These are phyloP conservation scores for Epizoanthus scotinus DNA, from an alignment of 92 coral and sea anemone genomes.

Conservation along the genomic window DNA sequence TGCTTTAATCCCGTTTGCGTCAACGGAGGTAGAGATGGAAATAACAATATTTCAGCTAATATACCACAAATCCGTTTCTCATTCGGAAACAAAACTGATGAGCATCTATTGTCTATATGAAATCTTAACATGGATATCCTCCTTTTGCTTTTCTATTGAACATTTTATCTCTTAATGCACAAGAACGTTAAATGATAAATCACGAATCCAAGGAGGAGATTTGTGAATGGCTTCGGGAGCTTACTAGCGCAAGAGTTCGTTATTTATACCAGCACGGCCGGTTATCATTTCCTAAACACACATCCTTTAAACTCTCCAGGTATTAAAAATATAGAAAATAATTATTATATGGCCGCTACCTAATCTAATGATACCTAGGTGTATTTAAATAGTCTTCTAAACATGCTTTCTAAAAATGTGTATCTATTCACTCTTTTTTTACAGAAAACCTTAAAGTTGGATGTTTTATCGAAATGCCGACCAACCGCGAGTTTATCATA, in stretches of 20 bases:
- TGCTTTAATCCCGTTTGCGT: neutral
- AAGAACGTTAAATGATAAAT: neutral
- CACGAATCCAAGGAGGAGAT: neutral
- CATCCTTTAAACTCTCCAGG: neutral
- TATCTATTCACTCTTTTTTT: constrained; percentile 22
- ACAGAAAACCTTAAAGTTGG: constrained; percentile 77
- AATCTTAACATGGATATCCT: neutral
- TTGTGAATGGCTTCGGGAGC: neutral
- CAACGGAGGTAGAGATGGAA: neutral
- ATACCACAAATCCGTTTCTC: neutral
- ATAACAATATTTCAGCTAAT: neutral
- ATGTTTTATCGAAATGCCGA: constrained; percentile 60
- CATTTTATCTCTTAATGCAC: neutral
- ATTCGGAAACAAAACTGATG: neutral
- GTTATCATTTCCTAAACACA: neutral
- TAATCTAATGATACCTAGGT: neutral
- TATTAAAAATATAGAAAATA: neutral
- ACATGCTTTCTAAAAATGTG: neutral
- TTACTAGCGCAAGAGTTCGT: too few relatives aligned
- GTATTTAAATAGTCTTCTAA: neutral
- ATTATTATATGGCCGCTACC: neutral
- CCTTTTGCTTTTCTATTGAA: neutral
- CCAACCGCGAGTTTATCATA: constrained; percentile 58
- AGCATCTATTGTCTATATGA: neutral
- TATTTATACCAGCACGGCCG: too few relatives aligned